A percentile compares a stretch with the other conserved stretches of the same genome.
Evolutionary conservation across 2,888 invertebrate genomes (phyloP).

Genomic region (Andrena haemorrhoa): DNA sequence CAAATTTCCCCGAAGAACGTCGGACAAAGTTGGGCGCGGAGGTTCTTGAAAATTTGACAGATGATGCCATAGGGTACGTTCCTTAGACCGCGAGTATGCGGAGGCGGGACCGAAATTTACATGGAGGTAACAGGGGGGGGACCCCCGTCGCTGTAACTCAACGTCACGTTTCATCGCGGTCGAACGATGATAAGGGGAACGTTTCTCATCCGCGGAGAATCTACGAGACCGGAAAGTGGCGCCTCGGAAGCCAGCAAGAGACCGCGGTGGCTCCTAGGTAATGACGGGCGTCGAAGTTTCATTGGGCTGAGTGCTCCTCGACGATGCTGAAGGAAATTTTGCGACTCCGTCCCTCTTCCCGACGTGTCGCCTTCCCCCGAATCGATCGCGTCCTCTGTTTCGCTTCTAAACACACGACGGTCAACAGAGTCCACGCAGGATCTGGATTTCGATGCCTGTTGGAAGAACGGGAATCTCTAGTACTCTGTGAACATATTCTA

Average conservation of each 20-base stretch:
- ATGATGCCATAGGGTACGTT: constrained; percentile 5
- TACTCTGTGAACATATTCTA: not conserved
- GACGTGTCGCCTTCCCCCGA: not conserved
- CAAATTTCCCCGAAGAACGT: not conserved
- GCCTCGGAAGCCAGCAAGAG: constrained; percentile 23
- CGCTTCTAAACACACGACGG: too few species aligned
- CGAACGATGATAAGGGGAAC: constrained; percentile 33
- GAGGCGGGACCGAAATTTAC: constrained; percentile 8
- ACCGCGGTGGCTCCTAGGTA: constrained; percentile 26
- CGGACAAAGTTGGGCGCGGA: not conserved
- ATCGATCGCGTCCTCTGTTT: constrained; percentile 2
- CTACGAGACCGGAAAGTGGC: constrained; percentile 45
- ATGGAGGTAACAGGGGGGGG: not conserved
- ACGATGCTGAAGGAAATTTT: constrained; percentile 46
- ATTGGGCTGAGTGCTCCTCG: constrained; percentile 64
- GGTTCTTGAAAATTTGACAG: constrained; percentile 1
- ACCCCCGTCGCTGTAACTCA: constrained; percentile 7
- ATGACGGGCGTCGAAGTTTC: constrained; percentile 67
- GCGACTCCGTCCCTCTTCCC: not conserved
- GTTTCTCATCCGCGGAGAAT: constrained; percentile 24
- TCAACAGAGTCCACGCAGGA: too few species aligned
- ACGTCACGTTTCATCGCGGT: constrained; percentile 53
- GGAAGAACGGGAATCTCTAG: not conserved
- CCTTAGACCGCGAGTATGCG: not conserved
- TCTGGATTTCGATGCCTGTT: not conserved